Evolutionary conservation across 2,888 invertebrate species (phyloP).

Genomic region (Lepidonotus clava): DNA sequence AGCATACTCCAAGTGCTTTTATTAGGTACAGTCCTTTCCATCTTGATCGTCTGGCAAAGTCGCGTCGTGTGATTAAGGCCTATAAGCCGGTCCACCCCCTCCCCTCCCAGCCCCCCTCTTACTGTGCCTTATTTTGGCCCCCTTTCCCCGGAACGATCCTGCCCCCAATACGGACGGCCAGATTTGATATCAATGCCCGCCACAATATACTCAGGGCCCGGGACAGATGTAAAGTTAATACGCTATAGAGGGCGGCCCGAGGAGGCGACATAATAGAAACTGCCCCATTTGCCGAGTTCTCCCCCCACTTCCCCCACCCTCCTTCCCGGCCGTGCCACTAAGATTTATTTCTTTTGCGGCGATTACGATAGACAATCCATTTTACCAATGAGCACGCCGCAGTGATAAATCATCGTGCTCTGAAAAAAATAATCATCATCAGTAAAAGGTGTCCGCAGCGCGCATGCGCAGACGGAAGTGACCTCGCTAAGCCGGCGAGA

Average conservation of each 20-base stretch:
- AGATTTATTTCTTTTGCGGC: constrained; percentile 49
- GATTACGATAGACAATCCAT: constrained; percentile 50
- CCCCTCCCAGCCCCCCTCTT: too few species aligned
- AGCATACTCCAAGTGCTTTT: too few species aligned
- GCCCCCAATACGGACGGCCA: constrained; percentile 20
- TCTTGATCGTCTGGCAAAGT: too few species aligned
- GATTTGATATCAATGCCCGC: constrained; percentile 37
- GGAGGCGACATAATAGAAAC: constrained; percentile 13
- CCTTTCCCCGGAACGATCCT: background rate
- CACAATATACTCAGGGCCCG: constrained; percentile 24
- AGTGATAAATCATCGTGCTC: constrained; percentile 38
- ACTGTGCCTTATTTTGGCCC: too few species aligned
- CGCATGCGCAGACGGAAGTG: constrained; percentile 15
- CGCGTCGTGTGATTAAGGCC: too few species aligned
- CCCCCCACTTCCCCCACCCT: background rate
- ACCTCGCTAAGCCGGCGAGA: background rate
- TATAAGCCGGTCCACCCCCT: too few species aligned
- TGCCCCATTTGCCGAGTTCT: background rate
- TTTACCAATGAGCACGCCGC: constrained; percentile 31
- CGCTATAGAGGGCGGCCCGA: background rate
- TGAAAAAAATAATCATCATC: constrained; percentile 43
- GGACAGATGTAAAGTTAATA: constrained; percentile 47
- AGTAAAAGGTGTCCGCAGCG: constrained; percentile 28
- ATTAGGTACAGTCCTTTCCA: too few species aligned
- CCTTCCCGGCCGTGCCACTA: constrained; percentile 11